Base-by-base conservation (phyloP, 1,140 invertebrate species). In the Drosophila littoralis region DNA sequence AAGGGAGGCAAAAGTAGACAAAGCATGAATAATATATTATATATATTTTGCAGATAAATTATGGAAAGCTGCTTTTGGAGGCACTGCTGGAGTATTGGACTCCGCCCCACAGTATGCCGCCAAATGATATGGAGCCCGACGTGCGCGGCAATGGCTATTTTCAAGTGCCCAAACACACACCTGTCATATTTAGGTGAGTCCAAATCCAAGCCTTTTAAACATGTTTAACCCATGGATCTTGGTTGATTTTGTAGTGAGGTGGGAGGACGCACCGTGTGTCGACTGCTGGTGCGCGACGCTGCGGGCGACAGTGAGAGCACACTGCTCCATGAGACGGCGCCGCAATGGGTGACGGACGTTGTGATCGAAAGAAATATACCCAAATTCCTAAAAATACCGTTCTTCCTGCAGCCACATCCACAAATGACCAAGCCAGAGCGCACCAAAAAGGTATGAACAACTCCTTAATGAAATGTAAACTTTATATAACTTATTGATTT, bases 341-440 rank as follows among this genome's bases (percentile, higher is more conserved):
- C 99, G 1, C 95, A 95, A 13, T 99, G 99, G 98, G 98, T 99
- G 8, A 96, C 97, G 4, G 98, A 99, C 90, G 98, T 98, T 61
- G 96, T 98, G 36, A 97, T 99, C 50, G 97, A 98, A 81, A 98
- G 98, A 93, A 97, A 96, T 91, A 95, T 97, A 80, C 98, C 98
- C 2, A 98, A 99, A 93, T 97, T 99, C 82, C 98, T 98, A 77
- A 99, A 99, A 94, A 97, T 99, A 90, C 97, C 98, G 57, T 99
- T 99, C 93, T 98, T 98, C 93, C 94, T 99, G 48, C 95, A 98
- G 89, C 98, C 98, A 48, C 97, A 99, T 94, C 95, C 97, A 17
- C 95, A 96, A 80, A 97, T 97, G 79, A 95, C 97, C 43, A 99
- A 99, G 94, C 94, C 95, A 71, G 95, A 95, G 78, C 95, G 96